phyloP scores from a whole-genome alignment of 2,888 invertebrate species.

The Leptinotarsa rubiginosa region DNA sequence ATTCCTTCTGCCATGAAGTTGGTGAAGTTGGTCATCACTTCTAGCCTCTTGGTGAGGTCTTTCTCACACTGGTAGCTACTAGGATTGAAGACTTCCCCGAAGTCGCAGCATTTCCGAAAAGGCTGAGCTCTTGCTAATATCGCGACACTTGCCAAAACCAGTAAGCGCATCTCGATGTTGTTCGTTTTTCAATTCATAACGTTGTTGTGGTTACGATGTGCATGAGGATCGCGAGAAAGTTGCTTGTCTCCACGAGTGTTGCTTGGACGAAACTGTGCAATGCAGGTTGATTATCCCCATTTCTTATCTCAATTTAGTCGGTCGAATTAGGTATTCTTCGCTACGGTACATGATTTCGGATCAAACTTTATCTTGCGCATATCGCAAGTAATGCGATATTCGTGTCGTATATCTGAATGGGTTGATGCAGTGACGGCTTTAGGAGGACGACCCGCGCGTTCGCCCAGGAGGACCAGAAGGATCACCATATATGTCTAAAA shows the following conservation, averaged over 20 bases:
- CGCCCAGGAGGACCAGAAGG: no score
- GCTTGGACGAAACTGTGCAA: neutral
- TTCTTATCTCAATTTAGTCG: neutral
- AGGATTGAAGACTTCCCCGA: conserved; percentile 28
- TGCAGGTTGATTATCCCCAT: conserved; percentile 2
- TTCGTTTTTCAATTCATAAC: neutral
- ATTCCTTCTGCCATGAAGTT: conserved; percentile 19
- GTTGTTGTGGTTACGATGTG: neutral
- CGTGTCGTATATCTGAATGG: neutral
- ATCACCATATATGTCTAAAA: no score
- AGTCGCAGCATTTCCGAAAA: conserved; percentile 30
- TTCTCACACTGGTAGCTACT: conserved; percentile 22
- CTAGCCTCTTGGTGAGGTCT: conserved; percentile 29
- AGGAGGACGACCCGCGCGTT: no score
- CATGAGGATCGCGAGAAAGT: no score
- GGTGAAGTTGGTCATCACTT: conserved; percentile 30
- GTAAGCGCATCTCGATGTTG: neutral
- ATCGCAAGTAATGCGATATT: neutral
- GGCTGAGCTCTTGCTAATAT: neutral
- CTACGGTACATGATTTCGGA: neutral
- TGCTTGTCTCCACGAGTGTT: neutral
- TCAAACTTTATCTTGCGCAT: neutral
- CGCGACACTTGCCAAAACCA: neutral
- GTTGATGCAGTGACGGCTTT: neutral
- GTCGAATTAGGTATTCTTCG: conserved; percentile 7